These are phyloP conservation scores for Pristis pectinata DNA, from an alignment of 2,797 vertebrate genomes.

Conservation along the genomic window DNA sequence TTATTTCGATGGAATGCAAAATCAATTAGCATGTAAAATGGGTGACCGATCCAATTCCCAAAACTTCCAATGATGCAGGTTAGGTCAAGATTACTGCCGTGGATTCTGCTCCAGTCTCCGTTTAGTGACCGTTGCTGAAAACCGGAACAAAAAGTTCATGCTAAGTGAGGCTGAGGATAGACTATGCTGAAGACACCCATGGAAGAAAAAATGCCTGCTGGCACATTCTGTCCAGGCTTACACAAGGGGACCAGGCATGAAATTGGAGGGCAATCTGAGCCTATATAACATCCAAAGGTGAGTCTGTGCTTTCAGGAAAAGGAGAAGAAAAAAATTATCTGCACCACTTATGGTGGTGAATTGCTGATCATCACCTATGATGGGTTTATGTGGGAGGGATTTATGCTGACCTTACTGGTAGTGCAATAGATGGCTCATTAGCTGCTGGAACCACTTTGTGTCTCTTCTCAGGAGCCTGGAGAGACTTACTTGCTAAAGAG, in stretches of 20 bases:
- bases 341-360: not conserved
- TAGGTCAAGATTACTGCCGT: not conserved
- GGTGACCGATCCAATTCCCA: not conserved
- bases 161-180: not conserved
- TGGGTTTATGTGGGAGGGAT: not conserved
- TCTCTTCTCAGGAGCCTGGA: not conserved
- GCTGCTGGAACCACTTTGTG: not conserved
- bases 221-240: not conserved
- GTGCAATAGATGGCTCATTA: not conserved
- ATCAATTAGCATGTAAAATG: not conserved
- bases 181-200: not conserved
- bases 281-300: not conserved
- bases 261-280: not conserved
- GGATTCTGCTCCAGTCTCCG: not conserved
- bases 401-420: not conserved
- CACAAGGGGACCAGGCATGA: not conserved
- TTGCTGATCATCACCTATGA: not conserved
- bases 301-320: not conserved
- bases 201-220: not conserved
- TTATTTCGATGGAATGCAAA: not conserved
- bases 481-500: not conserved
- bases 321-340: not conserved
- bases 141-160: not conserved
- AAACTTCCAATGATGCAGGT: not conserved
- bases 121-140: not conserved